Evolutionary conservation across 1,140 invertebrate genomes (phyloP).

Genomic region (Mamestra configurata): DNA sequence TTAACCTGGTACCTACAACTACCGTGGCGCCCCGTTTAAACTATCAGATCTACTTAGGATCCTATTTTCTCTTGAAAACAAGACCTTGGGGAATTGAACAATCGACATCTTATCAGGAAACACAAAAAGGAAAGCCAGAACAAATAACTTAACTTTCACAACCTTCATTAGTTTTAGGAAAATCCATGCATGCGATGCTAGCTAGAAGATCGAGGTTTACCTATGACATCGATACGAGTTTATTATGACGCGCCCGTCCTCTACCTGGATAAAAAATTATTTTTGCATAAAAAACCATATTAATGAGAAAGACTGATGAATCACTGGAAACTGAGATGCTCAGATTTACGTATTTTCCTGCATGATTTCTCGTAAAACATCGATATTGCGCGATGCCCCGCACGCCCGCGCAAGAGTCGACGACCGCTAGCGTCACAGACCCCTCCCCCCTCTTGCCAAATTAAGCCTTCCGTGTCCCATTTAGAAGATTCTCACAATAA

Average conservation of each 20-base stretch:
- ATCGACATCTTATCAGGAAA: no score
- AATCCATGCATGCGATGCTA: constrained; percentile 7
- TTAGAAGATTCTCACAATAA: constrained; percentile 38
- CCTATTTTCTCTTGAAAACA: no score
- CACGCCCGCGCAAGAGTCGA: constrained; percentile 46
- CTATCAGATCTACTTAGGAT: neutral
- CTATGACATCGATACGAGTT: neutral
- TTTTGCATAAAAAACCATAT: neutral
- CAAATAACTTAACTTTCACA: neutral
- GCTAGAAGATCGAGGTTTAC: neutral
- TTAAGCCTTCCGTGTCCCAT: constrained; percentile 27
- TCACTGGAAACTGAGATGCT: constrained; percentile 33
- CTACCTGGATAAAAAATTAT: neutral
- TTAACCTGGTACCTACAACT: no score
- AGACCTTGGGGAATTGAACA: no score
- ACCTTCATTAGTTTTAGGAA: constrained; percentile 15
- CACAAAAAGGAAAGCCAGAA: neutral
- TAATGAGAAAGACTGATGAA: constrained; percentile 13
- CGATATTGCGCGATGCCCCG: constrained; percentile 24
- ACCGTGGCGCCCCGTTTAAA: no score
- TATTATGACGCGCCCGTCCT: neutral
- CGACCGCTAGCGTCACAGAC: constrained; percentile 44
- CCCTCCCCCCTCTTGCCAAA: constrained; percentile 30
- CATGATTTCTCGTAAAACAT: constrained; percentile 45
- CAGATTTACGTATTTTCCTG: constrained; percentile 38